Evolutionary conservation across 2,888 invertebrate genomes (phyloP).

Genomic region (Diarsia mendica): DNA sequence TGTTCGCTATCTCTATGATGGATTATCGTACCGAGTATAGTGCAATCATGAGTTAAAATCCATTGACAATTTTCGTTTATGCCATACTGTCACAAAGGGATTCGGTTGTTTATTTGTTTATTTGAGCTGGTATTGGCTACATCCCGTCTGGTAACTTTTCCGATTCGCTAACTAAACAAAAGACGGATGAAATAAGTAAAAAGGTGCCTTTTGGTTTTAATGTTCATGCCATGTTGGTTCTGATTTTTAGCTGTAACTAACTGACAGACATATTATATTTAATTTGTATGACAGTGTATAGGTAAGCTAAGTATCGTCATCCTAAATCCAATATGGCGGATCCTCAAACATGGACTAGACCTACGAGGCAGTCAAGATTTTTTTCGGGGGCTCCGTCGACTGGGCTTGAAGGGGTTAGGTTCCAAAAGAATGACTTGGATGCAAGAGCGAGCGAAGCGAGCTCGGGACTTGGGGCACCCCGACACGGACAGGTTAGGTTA

Average conservation of each 20-base stretch:
- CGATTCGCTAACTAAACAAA: background rate
- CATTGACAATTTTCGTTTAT: slow-evolving; percentile 70
- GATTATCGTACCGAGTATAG: slow-evolving; percentile 76
- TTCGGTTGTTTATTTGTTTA: slow-evolving; percentile 37
- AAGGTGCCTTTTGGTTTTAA: background rate
- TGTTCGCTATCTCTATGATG: slow-evolving; percentile 80
- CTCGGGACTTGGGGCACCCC: too few species aligned
- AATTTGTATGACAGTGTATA: too few species aligned
- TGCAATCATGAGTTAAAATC: slow-evolving; percentile 77
- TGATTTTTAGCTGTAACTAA: background rate
- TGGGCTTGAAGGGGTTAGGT: too few species aligned
- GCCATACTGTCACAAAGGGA: slow-evolving; percentile 4
- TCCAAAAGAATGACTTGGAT: too few species aligned
- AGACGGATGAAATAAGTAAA: background rate
- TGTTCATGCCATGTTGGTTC: background rate
- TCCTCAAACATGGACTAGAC: too few species aligned
- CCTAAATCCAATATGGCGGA: too few species aligned
- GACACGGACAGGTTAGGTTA: too few species aligned
- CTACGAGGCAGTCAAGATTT: too few species aligned
- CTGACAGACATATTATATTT: too few species aligned
- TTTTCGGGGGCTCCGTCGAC: too few species aligned
- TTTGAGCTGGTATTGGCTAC: background rate
- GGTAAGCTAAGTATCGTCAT: too few species aligned
- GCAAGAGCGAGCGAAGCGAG: too few species aligned
- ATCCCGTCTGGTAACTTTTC: background rate